These are phyloP conservation scores for Cordylochernes scorpioides DNA, from an alignment of 2,888 invertebrate species.

Conservation along the genomic window DNA sequence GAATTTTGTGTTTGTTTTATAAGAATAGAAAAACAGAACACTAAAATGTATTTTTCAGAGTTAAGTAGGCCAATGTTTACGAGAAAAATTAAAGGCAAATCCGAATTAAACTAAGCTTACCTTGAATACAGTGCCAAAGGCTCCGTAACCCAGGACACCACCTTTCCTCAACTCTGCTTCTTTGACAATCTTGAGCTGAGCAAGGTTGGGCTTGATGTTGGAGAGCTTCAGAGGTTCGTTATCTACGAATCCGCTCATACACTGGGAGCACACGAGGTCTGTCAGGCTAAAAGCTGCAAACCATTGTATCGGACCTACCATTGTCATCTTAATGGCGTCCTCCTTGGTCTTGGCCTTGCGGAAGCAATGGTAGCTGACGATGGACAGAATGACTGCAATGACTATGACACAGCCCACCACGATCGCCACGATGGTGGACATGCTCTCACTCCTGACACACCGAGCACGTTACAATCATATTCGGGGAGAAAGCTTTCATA, in stretches of 20 bases:
- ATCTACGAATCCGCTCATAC: conserved; percentile 48
- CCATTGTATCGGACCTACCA: conserved; percentile 34
- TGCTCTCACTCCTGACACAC: conserved; percentile 17
- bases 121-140: conserved; percentile 85
- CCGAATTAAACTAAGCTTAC: too few relatives aligned
- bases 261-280: conserved; percentile 6
- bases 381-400: conserved; percentile 23
- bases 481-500: too few relatives aligned
- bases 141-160: conserved; percentile 69
- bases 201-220: conserved; percentile 73
- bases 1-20: neutral
- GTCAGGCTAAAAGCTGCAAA: too few relatives aligned
- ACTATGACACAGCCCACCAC: conserved; percentile 29
- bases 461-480: too few relatives aligned
- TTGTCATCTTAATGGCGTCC: conserved; percentile 74
- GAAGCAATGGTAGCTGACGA: conserved; percentile 28
- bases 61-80: too few relatives aligned
- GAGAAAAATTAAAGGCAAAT: conserved; percentile 1
- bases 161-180: conserved; percentile 73
- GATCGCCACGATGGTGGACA: conserved; percentile 23
- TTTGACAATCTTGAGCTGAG: conserved; percentile 67
- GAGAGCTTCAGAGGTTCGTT: conserved; percentile 69
- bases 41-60: neutral
- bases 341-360: conserved; percentile 59
- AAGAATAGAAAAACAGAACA: neutral